Evolutionary conservation across 2,888 invertebrate genomes (phyloP).

Genomic region (Drosophila parthenogenetica): DNA sequence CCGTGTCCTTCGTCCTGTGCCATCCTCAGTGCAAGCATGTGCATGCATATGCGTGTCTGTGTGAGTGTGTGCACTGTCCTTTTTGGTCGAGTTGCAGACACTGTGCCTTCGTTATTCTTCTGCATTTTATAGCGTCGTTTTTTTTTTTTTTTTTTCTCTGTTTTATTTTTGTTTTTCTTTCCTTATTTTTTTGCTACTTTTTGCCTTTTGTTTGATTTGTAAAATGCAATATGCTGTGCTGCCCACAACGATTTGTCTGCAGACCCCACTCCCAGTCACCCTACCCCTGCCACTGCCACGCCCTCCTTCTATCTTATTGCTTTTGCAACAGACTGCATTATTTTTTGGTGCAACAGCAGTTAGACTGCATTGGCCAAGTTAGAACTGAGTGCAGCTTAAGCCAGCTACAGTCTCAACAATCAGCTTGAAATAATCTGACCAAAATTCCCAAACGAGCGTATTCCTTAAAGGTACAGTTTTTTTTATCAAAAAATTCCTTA

Average conservation of each 20-base stretch:
- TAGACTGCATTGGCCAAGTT: constrained; percentile 49
- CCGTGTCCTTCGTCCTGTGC: constrained; percentile 59
- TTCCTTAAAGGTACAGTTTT: no score
- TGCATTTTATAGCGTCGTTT: constrained; percentile 48
- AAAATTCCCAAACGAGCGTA: no score
- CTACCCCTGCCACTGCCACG: not conserved
- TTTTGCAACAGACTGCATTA: constrained; percentile 40
- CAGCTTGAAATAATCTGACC: no score
- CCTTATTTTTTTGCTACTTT: constrained; percentile 24
- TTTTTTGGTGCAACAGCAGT: constrained; percentile 41
- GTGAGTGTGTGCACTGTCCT: constrained; percentile 73
- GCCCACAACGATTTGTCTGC: constrained; percentile 43
- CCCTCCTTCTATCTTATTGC: constrained; percentile 19
- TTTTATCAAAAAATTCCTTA: no score
- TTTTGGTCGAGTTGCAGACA: constrained; percentile 67
- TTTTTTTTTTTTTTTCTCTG: constrained; percentile 13
- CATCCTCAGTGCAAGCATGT: constrained; percentile 40
- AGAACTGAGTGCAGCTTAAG: constrained; percentile 31
- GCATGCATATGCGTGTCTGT: not conserved
- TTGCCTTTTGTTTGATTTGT: constrained; percentile 79
- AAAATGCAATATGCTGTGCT: constrained; percentile 78
- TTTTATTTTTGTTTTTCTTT: constrained; percentile 9
- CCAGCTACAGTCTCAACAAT: constrained; percentile 8
- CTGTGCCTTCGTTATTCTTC: constrained; percentile 53
- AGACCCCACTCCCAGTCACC: not conserved